A percentile compares a stretch with the other conserved stretches of the same genome.
Evolutionary conservation across 2,888 invertebrate species (phyloP).

Genomic region (Agrotis exclamationis): DNA sequence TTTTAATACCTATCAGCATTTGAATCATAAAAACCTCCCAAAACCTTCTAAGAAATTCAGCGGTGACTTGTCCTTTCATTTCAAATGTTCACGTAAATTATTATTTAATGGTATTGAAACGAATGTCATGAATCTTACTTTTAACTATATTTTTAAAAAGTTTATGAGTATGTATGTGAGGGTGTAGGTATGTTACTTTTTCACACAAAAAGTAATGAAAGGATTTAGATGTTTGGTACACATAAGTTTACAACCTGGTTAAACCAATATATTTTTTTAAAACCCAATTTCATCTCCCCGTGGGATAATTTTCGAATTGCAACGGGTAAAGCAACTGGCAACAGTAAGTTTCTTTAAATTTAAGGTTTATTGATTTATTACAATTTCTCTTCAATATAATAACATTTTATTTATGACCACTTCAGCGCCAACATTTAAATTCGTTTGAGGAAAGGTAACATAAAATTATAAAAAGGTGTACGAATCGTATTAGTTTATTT

Average conservation of each 20-base stretch:
- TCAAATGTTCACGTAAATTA: slow-evolving; percentile 41
- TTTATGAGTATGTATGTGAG: too few relatives aligned
- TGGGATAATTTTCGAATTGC: too few relatives aligned
- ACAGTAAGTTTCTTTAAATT: neutral
- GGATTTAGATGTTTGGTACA: too few relatives aligned
- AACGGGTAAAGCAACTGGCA: too few relatives aligned
- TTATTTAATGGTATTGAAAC: slow-evolving; percentile 13
- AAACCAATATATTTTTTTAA: too few relatives aligned
- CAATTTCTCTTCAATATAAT: neutral
- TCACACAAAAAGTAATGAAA: too few relatives aligned
- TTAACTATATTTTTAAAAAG: too few relatives aligned
- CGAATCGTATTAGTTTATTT: too few relatives aligned
- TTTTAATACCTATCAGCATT: slow-evolving; percentile 21
- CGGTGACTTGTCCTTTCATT: slow-evolving; percentile 25
- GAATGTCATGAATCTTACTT: neutral
- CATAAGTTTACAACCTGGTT: too few relatives aligned
- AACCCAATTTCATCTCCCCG: too few relatives aligned
- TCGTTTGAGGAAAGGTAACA: neutral
- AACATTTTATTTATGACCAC: neutral
- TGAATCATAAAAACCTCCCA: slow-evolving; percentile 14
- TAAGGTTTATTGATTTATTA: slow-evolving; percentile 11
- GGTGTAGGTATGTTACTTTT: too few relatives aligned
- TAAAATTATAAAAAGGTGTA: too few relatives aligned
- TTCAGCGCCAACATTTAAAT: neutral
- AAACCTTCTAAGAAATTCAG: slow-evolving; percentile 51